A percentile compares a stretch with the other conserved stretches of the same genome.
Conservation (phyloP, 2,888 invertebrate genomes). For the Heterodera filipjevi region DNA sequence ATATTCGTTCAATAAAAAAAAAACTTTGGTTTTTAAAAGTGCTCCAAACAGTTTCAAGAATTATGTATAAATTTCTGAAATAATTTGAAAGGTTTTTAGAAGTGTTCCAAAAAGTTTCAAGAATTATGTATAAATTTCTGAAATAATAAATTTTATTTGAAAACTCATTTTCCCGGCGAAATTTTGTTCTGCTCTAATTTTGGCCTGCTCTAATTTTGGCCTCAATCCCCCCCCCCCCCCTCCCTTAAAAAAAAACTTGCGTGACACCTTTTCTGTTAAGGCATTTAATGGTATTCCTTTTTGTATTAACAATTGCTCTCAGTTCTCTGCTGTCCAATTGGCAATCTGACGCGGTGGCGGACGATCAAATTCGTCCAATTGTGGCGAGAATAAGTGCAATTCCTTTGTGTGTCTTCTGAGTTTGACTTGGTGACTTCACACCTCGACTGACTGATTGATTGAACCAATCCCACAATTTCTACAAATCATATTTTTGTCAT, state of each 20-base stretch:
- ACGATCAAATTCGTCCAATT: slow-evolving; percentile 38
- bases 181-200: too few relatives aligned
- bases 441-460: too few relatives aligned
- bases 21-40: too few relatives aligned
- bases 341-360: slow-evolving; percentile 30
- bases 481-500: not conserved
- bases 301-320: not conserved
- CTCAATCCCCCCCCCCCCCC: too few relatives aligned
- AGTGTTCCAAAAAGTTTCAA: not conserved
- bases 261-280: too few relatives aligned
- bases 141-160: too few relatives aligned
- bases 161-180: too few relatives aligned
- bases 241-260: not conserved
- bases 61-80: not conserved
- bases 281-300: not conserved
- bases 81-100: not conserved
- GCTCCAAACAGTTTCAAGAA: too few relatives aligned
- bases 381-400: slow-evolving; percentile 35
- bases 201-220: too few relatives aligned
- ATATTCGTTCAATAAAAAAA: too few relatives aligned
- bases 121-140: not conserved
- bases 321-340: slow-evolving; percentile 32
- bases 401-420: slow-evolving; percentile 34
- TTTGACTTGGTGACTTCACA: too few relatives aligned
- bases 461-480: not conserved